Evolutionary conservation across 2,113 vertebrate species (phyloP).

Genomic region (Ia io): DNA sequence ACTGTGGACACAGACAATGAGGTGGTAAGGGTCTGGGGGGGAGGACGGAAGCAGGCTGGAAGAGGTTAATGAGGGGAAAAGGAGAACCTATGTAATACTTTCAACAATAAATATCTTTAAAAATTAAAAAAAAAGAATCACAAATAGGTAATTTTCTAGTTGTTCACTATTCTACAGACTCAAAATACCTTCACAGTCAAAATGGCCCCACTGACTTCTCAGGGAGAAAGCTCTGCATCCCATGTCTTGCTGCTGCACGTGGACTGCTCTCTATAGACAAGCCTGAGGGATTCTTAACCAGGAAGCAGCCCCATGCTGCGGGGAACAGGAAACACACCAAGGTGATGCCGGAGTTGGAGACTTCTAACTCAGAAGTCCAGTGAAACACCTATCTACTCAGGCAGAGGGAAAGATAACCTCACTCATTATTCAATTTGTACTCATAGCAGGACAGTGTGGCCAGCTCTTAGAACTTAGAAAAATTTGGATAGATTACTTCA

Average conservation of each 20-base stretch:
- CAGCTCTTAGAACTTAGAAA: not conserved
- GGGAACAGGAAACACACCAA: not conserved
- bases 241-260: not conserved
- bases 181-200: not conserved
- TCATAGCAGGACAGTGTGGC: not conserved
- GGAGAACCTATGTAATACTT: no score
- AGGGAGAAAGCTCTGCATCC: not conserved
- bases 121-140: not conserved
- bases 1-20: not conserved
- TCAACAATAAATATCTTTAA: no score
- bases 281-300: not conserved
- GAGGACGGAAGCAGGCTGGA: no score
- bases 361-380: not conserved
- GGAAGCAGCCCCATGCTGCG: not conserved
- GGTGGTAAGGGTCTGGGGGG: no score
- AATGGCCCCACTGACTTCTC: not conserved
- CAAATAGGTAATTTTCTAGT: not conserved
- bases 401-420: not conserved
- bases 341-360: not conserved
- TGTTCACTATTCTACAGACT: not conserved
- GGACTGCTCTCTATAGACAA: constrained; percentile 5
- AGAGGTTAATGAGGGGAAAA: no score
- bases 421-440: not conserved
- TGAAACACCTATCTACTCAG: not conserved
- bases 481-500: not conserved